Evolutionary conservation across 1,140 invertebrate species (phyloP).

Genomic region (Trichomalopsis sarcophagae): DNA sequence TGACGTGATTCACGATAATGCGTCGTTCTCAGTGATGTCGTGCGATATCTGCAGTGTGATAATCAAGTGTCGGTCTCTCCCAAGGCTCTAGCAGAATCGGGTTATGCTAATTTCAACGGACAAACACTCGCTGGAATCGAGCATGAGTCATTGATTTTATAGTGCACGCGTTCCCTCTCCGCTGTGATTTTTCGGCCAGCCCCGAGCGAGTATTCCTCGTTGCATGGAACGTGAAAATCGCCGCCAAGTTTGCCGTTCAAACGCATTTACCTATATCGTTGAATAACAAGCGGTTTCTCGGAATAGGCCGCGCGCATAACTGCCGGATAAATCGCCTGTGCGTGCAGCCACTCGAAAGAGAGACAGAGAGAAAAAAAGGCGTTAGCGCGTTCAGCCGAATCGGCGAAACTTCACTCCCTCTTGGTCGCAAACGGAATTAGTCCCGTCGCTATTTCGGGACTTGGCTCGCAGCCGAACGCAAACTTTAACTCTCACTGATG

Average conservation of each 20-base stretch:
- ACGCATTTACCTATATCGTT: no score
- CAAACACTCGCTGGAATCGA: no score
- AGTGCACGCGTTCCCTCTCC: not conserved
- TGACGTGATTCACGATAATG: not conserved
- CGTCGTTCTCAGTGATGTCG: not conserved
- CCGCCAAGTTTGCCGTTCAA: not conserved
- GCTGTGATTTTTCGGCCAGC: not conserved
- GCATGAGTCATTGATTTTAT: not conserved
- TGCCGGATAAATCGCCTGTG: not conserved
- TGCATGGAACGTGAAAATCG: not conserved
- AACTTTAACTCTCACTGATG: not conserved
- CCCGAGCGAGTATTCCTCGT: no score
- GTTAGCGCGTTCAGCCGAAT: not conserved
- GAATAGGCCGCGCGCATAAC: not conserved
- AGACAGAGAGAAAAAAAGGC: not conserved
- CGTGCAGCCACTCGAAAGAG: not conserved
- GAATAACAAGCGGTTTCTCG: not conserved
- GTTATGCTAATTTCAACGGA: no score
- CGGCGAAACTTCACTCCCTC: not conserved
- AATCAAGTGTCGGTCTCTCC: not conserved
- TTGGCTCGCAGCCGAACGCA: slow-evolving; percentile 13
- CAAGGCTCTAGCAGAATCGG: no score
- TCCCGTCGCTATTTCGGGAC: slow-evolving; percentile 22
- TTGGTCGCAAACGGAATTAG: slow-evolving; percentile 20
- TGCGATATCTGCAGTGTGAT: not conserved